Evolutionary conservation across 1,140 invertebrate species (phyloP), one percentile per base, ranked within the genome.

Genomic region (Orchestia grillus): DNA sequence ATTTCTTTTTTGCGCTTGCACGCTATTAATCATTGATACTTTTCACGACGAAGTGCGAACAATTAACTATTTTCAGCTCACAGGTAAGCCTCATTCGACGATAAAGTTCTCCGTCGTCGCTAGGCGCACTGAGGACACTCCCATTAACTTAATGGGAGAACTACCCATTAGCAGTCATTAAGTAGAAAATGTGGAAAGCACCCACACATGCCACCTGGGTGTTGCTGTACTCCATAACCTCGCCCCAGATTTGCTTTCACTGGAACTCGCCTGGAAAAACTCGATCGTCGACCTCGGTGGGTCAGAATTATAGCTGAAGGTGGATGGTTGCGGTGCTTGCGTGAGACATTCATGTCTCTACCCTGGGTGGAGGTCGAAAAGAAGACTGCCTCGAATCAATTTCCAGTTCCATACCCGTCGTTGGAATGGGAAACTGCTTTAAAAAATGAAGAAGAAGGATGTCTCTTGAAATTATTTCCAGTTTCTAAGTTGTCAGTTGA

Each of bases 331-430:
- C 28, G 62, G 15, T 77, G 62, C 62, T 77, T 77, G 62, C 62
- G 62, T 77, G 62, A 77, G 62, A 77, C 62, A 53, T 15, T 3
- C 11, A 77, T 77, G 62, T 77, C 28, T 77, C 62, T 77, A 8
- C 62, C 28, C 28, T 77, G 62, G 62, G 62, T 77, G 62, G 62
- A 77, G 62, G 36, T 77, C 28, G 62, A 77, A 15, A n/a, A 77
- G 62, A 77, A 77, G 62, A 77, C 62, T 77, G 62, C 62, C 62
- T 77, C 62, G 62, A 77, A 77, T 77, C 62, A 77, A 77, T 77
- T 77, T 77, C 36, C 11, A 77, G 62, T 77, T 28, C 36, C 62
- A 36, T 77, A 77, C 11, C 62, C 62, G 62, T 77, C 11, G 28
- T 19, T 77, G 36, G 62, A 77, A 36, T n/a, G n/a, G n/a, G n/a